Evolutionary conservation across 2,888 invertebrate species (phyloP).

Genomic region (Lasius fuliginosus): DNA sequence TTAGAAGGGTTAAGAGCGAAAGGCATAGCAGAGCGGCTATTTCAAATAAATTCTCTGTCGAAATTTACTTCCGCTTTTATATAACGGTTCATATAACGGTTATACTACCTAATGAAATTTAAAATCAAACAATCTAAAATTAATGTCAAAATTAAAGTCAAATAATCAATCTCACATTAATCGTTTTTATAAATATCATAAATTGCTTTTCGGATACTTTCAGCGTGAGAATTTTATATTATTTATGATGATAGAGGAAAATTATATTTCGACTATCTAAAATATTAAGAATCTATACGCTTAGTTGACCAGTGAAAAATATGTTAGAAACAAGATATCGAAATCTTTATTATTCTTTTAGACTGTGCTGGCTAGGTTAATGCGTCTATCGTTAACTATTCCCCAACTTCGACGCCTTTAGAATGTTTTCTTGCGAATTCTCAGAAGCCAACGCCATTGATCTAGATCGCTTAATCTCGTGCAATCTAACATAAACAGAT

Average conservation of each 20-base stretch:
- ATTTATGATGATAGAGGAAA: not conserved
- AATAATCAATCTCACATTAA: constrained; percentile 15
- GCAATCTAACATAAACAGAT: constrained; percentile 50
- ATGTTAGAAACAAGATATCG: not conserved
- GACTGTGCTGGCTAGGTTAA: constrained; percentile 1
- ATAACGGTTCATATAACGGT: not conserved
- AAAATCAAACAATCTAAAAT: constrained; percentile 16
- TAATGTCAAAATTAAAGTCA: constrained; percentile 41
- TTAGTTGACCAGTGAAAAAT: not conserved
- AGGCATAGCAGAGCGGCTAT: not conserved
- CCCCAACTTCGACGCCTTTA: constrained; percentile 31
- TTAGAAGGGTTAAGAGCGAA: not conserved
- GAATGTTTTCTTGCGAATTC: constrained; percentile 41
- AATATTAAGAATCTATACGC: not conserved
- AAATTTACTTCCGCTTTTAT: constrained; percentile 26
- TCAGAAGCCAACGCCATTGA: constrained; percentile 51
- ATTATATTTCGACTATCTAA: not conserved
- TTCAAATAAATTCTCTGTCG: constrained; percentile 27
- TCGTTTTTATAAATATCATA: not conserved
- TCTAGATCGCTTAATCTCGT: constrained; percentile 60
- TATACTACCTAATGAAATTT: not conserved
- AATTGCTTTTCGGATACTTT: not conserved
- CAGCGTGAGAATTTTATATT: not conserved
- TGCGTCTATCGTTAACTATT: constrained; percentile 21
- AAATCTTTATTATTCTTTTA: not conserved